Base-by-base conservation (phyloP, 1,140 invertebrate genomes). In the Nomia melanderi region DNA sequence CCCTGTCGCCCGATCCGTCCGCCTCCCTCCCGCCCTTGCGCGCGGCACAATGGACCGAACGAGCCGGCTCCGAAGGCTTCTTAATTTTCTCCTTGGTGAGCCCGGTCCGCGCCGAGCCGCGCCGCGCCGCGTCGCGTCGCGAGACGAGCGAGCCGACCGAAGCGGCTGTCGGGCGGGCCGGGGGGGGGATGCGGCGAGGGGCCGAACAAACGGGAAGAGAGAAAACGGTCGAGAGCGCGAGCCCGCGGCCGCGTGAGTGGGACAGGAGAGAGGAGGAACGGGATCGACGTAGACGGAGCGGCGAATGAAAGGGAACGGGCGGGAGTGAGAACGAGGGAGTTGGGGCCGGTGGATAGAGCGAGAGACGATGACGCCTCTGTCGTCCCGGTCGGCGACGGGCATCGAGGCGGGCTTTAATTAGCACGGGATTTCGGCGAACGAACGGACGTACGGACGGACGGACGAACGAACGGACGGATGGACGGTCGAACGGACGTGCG, bases 331-430 rank as follows among this genome's bases (percentile, higher is more conserved):
- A 41, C 27, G 23, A 14, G 60, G 41, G 65, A 33, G 14, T n/a
- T 50, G 36, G 41, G 70, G 17, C 11, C 8, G 29, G 31, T 6
- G 20, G 64, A 65, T 41, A 60, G 66, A 65, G 29, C 53, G 57
- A 41, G 59, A 17, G 29, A 36, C 53, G 64, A n/a, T n/a, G n/a
- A 70, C 41, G 67, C 54, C 57, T 73, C 64, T 77, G 76, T 78
- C 76, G 76, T 53, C 73, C 63, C 80, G 85, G 78, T 82, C 83
- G 86, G 79, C 83, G 79, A 81, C 74, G 82, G 84, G 79, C 84
- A 86, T 83, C 84, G 84, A 80, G 81, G 83, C 80, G 83, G 85
- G 85, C 86, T 88, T 88, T 88, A 87, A 88, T 88, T 88, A 87
- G 87, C 82, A 85, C 84, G 85, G 85, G 86, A 88, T 88, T 81